Evolutionary conservation across 2,113 vertebrate genomes (phyloP), one percentile per base, ranked within the genome.

Genomic region (Centropus bengalensis): DNA sequence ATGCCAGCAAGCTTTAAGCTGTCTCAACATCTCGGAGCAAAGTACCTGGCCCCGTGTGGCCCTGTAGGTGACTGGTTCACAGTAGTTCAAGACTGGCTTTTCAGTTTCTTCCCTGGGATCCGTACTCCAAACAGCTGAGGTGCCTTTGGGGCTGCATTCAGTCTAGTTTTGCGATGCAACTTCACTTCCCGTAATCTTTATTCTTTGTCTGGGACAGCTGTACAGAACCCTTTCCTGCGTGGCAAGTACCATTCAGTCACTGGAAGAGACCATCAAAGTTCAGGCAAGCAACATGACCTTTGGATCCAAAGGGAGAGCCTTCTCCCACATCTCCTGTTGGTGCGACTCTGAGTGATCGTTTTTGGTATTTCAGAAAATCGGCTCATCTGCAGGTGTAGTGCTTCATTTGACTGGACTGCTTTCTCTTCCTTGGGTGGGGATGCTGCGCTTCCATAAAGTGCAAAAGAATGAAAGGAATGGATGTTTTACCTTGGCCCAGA

Each of bases 1-100:
- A 20, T 15, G 14, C 23, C 10, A 26, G 16, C 1, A 3, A 3
- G 4, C 32, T 67, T 85, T 36, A 76, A 85, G 27, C 42, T 55
- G 9, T 26, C 55, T 66, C 27, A 28, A 7, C 1, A 3, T 47
- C 44, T 17, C 59, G 0, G 0, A 78, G 40, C 11, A 18, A 69
- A 52, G 14, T 18, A 3, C 45, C 42, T 56, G 52, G 55, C n/a
- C 16, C 26, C 13, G 2, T 6, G 9, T 30, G 71, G 20, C 21
- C 44, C 49, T 49, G 5, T 42, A 55, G 51, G 14, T 33, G 55
- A 9, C 11, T 21, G 28, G 5, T n/a, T 66, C 51, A 30, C 17
- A 59, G 32, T 0, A 3, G 8, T 70, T 67, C 22, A 38, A 14
- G 49, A 10, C 0, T 30, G 38, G 12, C 23, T 59, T 89, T 77